phyloP scores from a whole-genome alignment of 2,888 invertebrate species.

The Hypercompe scribonia region DNA sequence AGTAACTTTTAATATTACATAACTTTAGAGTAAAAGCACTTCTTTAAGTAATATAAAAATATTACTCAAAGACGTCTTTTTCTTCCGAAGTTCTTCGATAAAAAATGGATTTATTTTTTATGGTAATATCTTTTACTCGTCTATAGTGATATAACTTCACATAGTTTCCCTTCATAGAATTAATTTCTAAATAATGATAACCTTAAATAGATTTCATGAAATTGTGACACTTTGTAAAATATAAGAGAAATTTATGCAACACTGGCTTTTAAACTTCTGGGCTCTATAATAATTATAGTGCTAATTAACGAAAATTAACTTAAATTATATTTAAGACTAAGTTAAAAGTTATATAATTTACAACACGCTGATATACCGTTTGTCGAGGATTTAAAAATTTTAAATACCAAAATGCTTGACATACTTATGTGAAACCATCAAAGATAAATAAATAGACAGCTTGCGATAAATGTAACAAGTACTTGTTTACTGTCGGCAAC shows the following conservation, averaged over 20 bases:
- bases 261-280: no score
- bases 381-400: neutral
- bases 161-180: neutral
- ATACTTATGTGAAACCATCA: neutral
- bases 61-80: neutral
- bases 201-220: no score
- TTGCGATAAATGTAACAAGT: neutral
- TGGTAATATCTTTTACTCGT: neutral
- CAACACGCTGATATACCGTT: neutral
- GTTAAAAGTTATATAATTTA: no score
- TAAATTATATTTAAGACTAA: no score
- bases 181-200: neutral
- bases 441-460: neutral
- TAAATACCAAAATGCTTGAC: neutral
- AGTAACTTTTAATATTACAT: neutral
- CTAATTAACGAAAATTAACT: no score
- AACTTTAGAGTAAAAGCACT: neutral
- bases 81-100: neutral
- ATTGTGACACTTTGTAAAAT: no score
- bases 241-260: no score
- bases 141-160: neutral
- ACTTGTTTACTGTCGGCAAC: constrained; percentile 6
- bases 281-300: no score
- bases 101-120: neutral
- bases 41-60: neutral